Evolutionary conservation across 2,113 vertebrate species (phyloP), one percentile per base, ranked within the genome.

Genomic region (Hypomesus transpacificus): DNA sequence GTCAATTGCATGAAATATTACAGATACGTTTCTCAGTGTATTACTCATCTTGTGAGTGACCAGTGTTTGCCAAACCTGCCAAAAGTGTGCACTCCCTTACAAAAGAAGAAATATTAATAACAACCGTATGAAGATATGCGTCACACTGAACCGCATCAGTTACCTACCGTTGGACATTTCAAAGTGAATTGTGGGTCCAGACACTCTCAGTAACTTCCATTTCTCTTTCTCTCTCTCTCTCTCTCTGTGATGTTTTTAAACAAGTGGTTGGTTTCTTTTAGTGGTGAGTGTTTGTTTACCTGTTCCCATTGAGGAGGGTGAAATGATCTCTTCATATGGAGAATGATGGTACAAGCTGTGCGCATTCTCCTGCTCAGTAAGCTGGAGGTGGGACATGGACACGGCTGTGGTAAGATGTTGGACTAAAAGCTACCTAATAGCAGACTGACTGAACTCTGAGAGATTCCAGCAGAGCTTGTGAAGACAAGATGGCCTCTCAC

Each of bases 1-100:
- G 70, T 86, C 78, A 82, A 74, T 81, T 86, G 85, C 85, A 86
- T 84, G 85, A 79, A 78, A 78, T 73, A 80, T 75, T 82, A 80
- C 79, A 78, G 75, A 73, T 82, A 75, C 51, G 74, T 79, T 82
- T 73, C 74, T 80, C 31, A 13, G 73, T 80, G 74, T 82, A 74
- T 82, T 80, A 71, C 77, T 80, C 76, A 80, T 83, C 80, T 72
- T 68, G 74, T 75, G 68, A 80, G 79, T 77, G 76, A 80, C 70
- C 70, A 73, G 75, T 83, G 75, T 82, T 82, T 78, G 72, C 66
- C 65, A 78, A 73, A 80, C 59, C 73, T 46, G 68, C 68, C 65
- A 66, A 73, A 80, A 71, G 71, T 56, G 68, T 77, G 61, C 69
- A 71, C 71, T 52, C 64, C 34, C 68, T 67, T 54, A 56, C 62